These are phyloP conservation scores for Drosophila kanekoi DNA, from an alignment of 2,888 invertebrate genomes.

Conservation along the genomic window DNA sequence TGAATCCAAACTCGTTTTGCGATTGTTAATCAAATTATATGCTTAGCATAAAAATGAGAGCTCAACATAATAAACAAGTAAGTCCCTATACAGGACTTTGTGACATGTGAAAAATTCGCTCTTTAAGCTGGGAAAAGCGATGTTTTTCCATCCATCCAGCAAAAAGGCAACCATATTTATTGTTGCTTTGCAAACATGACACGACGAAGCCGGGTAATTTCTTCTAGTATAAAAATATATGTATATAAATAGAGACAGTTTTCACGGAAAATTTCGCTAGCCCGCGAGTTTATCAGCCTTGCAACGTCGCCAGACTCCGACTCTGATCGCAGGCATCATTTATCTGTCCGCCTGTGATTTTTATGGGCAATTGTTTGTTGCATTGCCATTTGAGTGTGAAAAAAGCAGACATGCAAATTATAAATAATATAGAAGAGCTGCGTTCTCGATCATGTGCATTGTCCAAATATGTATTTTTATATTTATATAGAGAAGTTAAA, in stretches of 20 bases:
- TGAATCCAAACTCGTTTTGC: background rate
- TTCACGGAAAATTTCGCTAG: background rate
- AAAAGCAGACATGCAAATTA: slow-evolving; percentile 29
- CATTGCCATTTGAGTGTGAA: slow-evolving; percentile 53
- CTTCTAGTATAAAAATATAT: too few species aligned
- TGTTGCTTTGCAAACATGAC: too few species aligned
- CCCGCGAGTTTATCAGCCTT: slow-evolving; percentile 40
- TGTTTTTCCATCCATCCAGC: too few species aligned
- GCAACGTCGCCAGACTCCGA: slow-evolving; percentile 30
- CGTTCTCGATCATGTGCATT: slow-evolving; percentile 12
- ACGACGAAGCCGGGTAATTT: too few species aligned
- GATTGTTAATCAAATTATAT: background rate
- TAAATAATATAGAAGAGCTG: background rate
- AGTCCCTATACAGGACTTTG: too few species aligned
- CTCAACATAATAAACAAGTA: background rate
- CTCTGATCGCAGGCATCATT: background rate
- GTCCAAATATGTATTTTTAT: slow-evolving; percentile 30
- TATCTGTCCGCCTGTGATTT: slow-evolving; percentile 5
- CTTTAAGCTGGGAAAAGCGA: too few species aligned
- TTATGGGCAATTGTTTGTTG: slow-evolving; percentile 52
- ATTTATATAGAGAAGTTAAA: slow-evolving; percentile 2
- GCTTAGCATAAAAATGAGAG: background rate
- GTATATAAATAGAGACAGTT: background rate
- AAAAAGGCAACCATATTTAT: too few species aligned
- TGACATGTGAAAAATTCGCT: too few species aligned